phyloP scores from a whole-genome alignment of 35 echinoderm and acorn worm genomes.

The Stichopus chloronotus region DNA sequence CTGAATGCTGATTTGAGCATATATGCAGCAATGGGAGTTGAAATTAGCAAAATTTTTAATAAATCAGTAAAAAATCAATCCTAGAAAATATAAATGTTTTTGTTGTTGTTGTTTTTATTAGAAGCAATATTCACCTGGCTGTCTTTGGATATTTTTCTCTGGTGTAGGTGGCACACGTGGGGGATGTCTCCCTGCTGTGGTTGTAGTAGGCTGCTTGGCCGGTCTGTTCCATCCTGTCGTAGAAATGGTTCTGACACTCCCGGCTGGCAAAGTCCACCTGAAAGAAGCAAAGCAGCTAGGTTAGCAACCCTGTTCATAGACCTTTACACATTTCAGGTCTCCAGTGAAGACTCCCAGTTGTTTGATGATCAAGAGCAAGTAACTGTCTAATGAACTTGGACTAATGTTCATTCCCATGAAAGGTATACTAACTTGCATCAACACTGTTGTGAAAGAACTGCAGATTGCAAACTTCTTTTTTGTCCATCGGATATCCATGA shows the following conservation, averaged over 20 bases:
- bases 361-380: not conserved
- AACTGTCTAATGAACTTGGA: not conserved
- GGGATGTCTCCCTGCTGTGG: constrained; percentile 74
- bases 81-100: not conserved
- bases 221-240: constrained; percentile 82
- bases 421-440: not conserved
- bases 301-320: not conserved
- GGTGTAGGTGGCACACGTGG: not conserved
- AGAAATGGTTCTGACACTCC: constrained; percentile 97
- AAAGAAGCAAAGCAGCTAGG: not conserved
- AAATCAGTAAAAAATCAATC: too few relatives aligned
- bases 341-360: not conserved
- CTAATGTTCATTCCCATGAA: not conserved
- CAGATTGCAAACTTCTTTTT: too few relatives aligned
- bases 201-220: constrained; percentile 74
- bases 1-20: too few relatives aligned
- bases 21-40: too few relatives aligned
- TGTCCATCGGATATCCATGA: too few relatives aligned
- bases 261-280: constrained; percentile 98
- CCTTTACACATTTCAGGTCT: not conserved
- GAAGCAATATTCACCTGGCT: not conserved
- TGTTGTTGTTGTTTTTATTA: not conserved
- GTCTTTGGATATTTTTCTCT: constrained; percentile 25
- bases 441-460: too few relatives aligned
- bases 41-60: too few relatives aligned